Percentiles rank a stretch among this genome's conserved stretches.
Evolutionary conservation across 2,797 vertebrate species (phyloP).

Genomic region (Carcharodon carcharias): DNA sequence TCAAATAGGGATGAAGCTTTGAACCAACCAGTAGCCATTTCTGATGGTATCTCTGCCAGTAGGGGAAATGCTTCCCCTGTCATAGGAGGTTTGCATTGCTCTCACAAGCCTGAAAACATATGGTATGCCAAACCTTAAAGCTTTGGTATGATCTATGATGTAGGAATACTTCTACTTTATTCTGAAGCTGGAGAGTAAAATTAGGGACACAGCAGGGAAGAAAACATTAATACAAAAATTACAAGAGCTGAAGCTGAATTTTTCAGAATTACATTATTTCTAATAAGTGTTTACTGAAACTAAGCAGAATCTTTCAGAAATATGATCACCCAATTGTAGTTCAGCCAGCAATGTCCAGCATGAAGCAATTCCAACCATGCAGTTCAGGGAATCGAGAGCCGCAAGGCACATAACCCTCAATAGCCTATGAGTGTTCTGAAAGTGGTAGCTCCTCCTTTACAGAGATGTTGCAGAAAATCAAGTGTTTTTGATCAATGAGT

Average conservation of each 20-base stretch:
- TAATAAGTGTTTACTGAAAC: neutral
- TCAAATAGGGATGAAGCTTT: neutral
- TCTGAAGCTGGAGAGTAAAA: neutral
- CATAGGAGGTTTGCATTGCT: too few relatives aligned
- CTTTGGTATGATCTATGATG: neutral
- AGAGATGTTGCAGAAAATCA: neutral
- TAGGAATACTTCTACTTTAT: neutral
- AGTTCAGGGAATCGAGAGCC: neutral
- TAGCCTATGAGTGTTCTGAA: neutral
- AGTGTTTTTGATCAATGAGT: neutral
- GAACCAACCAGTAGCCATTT: neutral
- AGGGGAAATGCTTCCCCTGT: neutral
- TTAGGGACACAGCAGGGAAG: neutral
- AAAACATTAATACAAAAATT: neutral
- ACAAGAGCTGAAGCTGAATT: neutral
- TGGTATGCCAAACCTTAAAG: neutral
- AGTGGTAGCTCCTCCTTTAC: neutral
- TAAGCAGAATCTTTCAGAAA: neutral
- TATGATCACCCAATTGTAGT: neutral
- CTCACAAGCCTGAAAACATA: neutral
- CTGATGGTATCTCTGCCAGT: neutral
- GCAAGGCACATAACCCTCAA: neutral
- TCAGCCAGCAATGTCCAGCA: neutral
- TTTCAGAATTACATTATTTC: neutral
- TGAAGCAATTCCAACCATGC: neutral